Evolutionary conservation across 2,888 invertebrate species (phyloP).

Genomic region (Hemistola chrysoprasaria): DNA sequence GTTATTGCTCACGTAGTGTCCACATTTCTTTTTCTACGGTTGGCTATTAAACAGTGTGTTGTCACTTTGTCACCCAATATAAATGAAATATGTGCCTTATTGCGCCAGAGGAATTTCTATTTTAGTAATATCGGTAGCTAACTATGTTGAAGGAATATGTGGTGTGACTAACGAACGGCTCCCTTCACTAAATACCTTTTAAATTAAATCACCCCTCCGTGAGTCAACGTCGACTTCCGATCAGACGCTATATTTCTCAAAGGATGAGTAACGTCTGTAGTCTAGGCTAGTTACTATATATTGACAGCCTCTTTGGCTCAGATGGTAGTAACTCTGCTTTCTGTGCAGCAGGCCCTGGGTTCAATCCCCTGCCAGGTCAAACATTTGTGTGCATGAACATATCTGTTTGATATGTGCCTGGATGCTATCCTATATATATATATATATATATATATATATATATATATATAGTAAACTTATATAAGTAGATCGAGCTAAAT

Average conservation of each 20-base stretch:
- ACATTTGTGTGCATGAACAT: no score
- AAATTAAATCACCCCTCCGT: constrained; percentile 25
- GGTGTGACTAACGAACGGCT: constrained; percentile 21
- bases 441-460: no score
- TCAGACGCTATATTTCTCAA: constrained; percentile 17
- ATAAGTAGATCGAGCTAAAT: no score
- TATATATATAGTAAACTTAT: no score
- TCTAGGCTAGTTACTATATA: no score
- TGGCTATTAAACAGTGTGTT: background rate
- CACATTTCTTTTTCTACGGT: constrained; percentile 2
- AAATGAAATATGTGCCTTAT: constrained; percentile 6
- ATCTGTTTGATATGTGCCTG: no score
- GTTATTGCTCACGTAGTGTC: constrained; percentile 16
- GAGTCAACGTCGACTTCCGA: constrained; percentile 18
- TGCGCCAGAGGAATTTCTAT: constrained; percentile 12
- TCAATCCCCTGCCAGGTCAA: no score
- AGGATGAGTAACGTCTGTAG: constrained; percentile 13
- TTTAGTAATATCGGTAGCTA: constrained; percentile 9
- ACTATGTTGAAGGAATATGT: constrained; percentile 5
- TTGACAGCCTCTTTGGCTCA: no score
- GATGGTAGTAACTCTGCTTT: no score
- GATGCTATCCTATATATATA: no score
- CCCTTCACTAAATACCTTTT: constrained; percentile 23
- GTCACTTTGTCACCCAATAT: constrained; percentile 1
- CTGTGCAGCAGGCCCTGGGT: no score